Percentiles rank a stretch among this genome's conserved stretches.
Conservation (phyloP, 2,113 vertebrate species). For the Sturnus vulgaris region DNA sequence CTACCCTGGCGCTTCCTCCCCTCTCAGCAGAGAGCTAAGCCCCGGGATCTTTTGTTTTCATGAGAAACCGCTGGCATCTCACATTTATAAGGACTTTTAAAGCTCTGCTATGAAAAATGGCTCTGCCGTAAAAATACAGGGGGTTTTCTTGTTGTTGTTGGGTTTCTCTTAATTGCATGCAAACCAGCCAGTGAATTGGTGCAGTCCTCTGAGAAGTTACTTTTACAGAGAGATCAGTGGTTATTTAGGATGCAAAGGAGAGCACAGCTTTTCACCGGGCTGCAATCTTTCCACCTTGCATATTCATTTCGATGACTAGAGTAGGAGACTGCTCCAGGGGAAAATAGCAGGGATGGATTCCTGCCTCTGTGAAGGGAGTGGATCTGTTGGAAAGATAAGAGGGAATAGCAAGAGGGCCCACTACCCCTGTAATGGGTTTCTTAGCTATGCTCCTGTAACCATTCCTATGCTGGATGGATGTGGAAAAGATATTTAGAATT, state of each 20-base stretch:
- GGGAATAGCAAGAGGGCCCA: background rate
- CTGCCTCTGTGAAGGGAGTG: background rate
- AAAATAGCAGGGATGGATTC: background rate
- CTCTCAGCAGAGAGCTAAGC: constrained; percentile 51
- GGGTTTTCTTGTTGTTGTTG: background rate
- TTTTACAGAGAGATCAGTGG: background rate
- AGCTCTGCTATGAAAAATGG: constrained; percentile 39
- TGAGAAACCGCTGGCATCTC: constrained; percentile 66
- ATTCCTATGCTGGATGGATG: background rate
- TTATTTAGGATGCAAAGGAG: constrained; percentile 1
- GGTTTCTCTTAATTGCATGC: background rate
- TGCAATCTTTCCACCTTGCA: constrained; percentile 19
- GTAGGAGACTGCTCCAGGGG: background rate
- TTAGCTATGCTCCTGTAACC: background rate
- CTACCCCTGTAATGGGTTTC: background rate
- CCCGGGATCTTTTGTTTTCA: constrained; percentile 53
- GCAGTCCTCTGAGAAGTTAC: background rate
- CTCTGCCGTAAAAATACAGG: background rate
- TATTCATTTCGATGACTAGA: background rate
- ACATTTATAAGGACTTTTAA: constrained; percentile 39
- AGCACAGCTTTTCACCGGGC: background rate
- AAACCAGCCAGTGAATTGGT: background rate
- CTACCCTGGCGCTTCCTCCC: constrained; percentile 30
- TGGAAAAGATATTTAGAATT: background rate
- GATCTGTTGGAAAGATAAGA: background rate